These are phyloP conservation scores for Muscicapa striata DNA, from an alignment of 2,797 vertebrate species.

Conservation along the genomic window DNA sequence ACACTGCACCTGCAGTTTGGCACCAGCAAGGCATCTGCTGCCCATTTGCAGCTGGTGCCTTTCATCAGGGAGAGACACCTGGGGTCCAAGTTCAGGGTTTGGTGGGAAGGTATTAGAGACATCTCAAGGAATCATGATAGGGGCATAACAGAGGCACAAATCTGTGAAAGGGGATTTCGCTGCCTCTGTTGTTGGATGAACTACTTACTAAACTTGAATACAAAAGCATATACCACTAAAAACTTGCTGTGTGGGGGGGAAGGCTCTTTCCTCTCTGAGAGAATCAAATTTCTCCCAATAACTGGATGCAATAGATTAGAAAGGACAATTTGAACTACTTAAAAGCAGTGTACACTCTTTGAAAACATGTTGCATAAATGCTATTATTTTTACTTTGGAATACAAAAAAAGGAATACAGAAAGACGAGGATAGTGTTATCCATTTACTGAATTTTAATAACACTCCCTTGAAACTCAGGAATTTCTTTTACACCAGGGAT, in stretches of 20 bases:
- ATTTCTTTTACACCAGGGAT: background rate
- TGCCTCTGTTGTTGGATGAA: background rate
- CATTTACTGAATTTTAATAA: constrained; percentile 4
- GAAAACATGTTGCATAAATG: background rate
- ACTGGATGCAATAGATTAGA: background rate
- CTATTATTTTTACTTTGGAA: background rate
- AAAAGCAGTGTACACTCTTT: background rate
- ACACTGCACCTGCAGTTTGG: background rate
- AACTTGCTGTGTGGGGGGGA: background rate
- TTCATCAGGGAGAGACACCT: background rate
- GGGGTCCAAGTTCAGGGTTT: background rate
- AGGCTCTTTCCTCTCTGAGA: background rate
- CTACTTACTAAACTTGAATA: accelerated
- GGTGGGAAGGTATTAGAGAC: background rate
- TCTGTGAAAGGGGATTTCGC: accelerated
- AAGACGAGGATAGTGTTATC: background rate
- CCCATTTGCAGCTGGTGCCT: background rate
- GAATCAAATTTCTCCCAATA: background rate
- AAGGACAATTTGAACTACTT: background rate
- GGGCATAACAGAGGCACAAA: background rate
- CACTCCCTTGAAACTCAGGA: background rate
- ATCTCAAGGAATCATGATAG: background rate
- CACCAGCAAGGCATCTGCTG: background rate
- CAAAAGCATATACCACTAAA: background rate
- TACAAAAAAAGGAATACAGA: background rate